Evolutionary conservation across 2,113 vertebrate genomes (phyloP).

Genomic region (Tragulus kanchil): DNA sequence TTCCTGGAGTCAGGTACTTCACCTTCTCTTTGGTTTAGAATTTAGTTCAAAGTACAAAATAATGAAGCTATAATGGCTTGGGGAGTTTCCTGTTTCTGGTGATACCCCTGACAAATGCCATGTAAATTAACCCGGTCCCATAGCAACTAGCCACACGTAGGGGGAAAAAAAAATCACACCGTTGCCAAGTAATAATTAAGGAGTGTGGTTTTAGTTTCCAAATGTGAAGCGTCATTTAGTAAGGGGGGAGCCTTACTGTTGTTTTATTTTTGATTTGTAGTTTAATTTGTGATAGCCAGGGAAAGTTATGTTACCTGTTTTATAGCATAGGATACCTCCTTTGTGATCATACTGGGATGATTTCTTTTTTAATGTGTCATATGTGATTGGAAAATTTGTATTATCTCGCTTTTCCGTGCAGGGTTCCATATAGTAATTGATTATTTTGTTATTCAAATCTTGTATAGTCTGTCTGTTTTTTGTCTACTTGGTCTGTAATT

Average conservation of each 20-base stretch:
- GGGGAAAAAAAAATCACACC: neutral
- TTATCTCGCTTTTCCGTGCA: constrained; percentile 2
- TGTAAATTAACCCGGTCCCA: constrained; percentile 62
- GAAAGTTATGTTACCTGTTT: constrained; percentile 35
- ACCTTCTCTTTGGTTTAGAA: constrained; percentile 20
- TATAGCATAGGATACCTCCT: constrained; percentile 2
- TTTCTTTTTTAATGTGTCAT: neutral
- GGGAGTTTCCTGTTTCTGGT: constrained; percentile 70
- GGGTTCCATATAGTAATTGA: neutral
- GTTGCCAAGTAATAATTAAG: constrained; percentile 28
- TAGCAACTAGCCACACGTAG: constrained; percentile 57
- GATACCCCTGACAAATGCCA: constrained; percentile 48
- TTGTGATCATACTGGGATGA: neutral
- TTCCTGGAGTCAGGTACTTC: constrained; percentile 18
- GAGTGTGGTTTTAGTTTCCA: constrained; percentile 55
- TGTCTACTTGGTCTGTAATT: neutral
- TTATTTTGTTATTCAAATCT: constrained; percentile 29
- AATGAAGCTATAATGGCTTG: constrained; percentile 54
- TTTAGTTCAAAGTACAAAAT: constrained; percentile 72
- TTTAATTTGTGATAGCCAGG: constrained; percentile 7
- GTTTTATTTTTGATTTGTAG: constrained; percentile 58
- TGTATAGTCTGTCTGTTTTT: neutral
- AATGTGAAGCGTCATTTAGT: neutral
- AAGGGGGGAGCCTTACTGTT: neutral
- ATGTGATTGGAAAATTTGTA: constrained; percentile 35